Evolutionary conservation across 2,888 invertebrate genomes (phyloP).

Genomic region (Octonoba sinensis): DNA sequence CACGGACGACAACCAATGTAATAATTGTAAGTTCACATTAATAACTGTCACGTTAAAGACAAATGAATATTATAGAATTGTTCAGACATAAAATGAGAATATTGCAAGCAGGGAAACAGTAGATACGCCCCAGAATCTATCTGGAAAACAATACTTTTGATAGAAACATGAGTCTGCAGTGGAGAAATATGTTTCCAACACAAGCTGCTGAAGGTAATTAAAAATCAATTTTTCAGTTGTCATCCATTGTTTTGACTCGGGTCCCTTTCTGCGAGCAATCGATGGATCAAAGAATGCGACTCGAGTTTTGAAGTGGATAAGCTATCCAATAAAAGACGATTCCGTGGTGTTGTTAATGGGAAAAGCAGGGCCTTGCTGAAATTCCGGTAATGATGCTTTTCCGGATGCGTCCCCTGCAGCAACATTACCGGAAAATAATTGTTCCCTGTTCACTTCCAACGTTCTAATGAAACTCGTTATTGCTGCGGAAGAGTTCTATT

Average conservation of each 20-base stretch:
- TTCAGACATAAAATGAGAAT: no score
- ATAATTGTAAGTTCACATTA: no score
- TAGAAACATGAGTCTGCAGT: no score
- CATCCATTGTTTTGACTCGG: slow-evolving; percentile 20
- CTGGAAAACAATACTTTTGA: no score
- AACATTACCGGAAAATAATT: slow-evolving; percentile 59
- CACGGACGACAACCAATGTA: no score
- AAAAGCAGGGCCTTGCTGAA: slow-evolving; percentile 52
- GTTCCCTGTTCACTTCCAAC: slow-evolving; percentile 53
- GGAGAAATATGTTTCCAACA: neutral
- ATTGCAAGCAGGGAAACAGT: no score
- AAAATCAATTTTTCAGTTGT: slow-evolving; percentile 56
- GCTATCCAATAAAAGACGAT: slow-evolving; percentile 56
- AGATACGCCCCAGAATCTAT: no score
- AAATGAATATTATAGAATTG: no score
- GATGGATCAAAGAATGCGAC: slow-evolving; percentile 37
- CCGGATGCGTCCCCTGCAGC: slow-evolving; percentile 49
- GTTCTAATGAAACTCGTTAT: slow-evolving; percentile 59
- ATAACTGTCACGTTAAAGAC: no score
- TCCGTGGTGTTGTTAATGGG: slow-evolving; percentile 51
- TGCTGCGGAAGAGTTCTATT: slow-evolving; percentile 49
- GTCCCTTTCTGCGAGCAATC: slow-evolving; percentile 29
- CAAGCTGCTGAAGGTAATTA: slow-evolving; percentile 44
- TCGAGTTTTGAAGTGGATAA: slow-evolving; percentile 53
- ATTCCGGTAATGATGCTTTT: slow-evolving; percentile 58